Evolutionary conservation across 2,888 invertebrate genomes (phyloP).

Genomic region (Lottia gigantea): DNA sequence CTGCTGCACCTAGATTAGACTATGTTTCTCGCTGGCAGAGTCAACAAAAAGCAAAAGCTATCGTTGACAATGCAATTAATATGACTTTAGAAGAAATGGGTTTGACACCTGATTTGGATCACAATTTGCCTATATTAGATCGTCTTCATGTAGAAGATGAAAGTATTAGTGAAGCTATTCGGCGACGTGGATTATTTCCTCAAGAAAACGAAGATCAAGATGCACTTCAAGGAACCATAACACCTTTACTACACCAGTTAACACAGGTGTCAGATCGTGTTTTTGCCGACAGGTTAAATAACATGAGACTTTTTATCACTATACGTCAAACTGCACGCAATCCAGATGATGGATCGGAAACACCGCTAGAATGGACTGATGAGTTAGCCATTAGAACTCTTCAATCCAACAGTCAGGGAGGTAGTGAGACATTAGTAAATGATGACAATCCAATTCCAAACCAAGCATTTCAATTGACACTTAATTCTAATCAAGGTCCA

Average conservation of each 20-base stretch:
- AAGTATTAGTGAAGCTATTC: constrained; percentile 16
- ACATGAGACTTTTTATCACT: not conserved
- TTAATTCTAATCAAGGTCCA: not conserved
- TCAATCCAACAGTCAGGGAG: not conserved
- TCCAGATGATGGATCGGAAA: not conserved
- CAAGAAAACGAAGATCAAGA: constrained; percentile 5
- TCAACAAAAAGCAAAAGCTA: constrained; percentile 22
- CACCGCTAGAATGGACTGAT: constrained; percentile 7
- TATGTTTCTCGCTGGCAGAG: constrained; percentile 17
- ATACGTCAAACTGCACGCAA: not conserved
- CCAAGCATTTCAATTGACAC: not conserved
- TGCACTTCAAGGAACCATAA: not conserved
- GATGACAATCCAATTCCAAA: not conserved
- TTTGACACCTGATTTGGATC: constrained; percentile 16
- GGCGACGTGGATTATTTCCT: constrained; percentile 8
- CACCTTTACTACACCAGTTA: constrained; percentile 8
- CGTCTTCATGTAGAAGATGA: constrained; percentile 13
- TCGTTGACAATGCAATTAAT: constrained; percentile 23
- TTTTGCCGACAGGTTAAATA: constrained; percentile 1
- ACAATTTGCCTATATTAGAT: not conserved
- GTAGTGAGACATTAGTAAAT: not conserved
- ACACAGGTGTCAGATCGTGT: constrained; percentile 13
- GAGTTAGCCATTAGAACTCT: not conserved
- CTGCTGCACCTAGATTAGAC: not conserved
- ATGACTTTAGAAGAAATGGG: constrained; percentile 22